Percentiles rank a stretch among this genome's conserved stretches.
Evolutionary conservation across 2,888 invertebrate species (phyloP).

Genomic region (Epinotia bilunana): DNA sequence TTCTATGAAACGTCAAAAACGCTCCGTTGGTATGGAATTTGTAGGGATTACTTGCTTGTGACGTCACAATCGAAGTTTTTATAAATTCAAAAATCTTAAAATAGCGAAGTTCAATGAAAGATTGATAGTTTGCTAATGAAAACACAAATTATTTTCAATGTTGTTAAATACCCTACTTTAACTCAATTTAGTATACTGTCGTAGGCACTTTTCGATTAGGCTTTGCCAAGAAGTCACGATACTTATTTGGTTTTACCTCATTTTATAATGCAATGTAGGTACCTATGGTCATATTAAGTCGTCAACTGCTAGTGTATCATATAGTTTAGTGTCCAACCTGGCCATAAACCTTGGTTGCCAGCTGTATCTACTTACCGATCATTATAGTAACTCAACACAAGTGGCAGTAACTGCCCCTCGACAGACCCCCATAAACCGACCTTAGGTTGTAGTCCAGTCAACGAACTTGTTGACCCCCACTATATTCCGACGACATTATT

Average conservation of each 20-base stretch:
- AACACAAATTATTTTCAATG: too few species aligned
- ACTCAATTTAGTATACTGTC: too few species aligned
- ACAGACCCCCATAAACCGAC: conserved; percentile 23
- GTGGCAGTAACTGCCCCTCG: conserved; percentile 23
- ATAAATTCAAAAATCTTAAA: too few species aligned
- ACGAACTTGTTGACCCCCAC: background rate
- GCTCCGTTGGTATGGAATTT: too few species aligned
- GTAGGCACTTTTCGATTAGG: background rate
- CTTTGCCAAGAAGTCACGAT: background rate
- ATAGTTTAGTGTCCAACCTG: conserved; percentile 9
- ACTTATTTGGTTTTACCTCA: background rate
- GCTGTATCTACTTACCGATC: conserved; percentile 33
- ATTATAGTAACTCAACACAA: conserved; percentile 34
- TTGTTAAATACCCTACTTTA: too few species aligned
- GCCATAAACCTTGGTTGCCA: conserved; percentile 19
- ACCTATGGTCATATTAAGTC: background rate
- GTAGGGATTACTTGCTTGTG: too few species aligned
- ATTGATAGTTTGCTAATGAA: too few species aligned
- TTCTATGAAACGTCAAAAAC: too few species aligned
- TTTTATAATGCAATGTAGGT: background rate
- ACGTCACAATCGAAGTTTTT: too few species aligned
- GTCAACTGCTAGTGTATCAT: conserved; percentile 8
- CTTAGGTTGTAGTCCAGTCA: conserved; percentile 11
- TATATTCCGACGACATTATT: background rate
- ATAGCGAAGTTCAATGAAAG: too few species aligned